Evolutionary conservation across 2,888 invertebrate genomes (phyloP).

Genomic region (Yponomeuta evonymella): DNA sequence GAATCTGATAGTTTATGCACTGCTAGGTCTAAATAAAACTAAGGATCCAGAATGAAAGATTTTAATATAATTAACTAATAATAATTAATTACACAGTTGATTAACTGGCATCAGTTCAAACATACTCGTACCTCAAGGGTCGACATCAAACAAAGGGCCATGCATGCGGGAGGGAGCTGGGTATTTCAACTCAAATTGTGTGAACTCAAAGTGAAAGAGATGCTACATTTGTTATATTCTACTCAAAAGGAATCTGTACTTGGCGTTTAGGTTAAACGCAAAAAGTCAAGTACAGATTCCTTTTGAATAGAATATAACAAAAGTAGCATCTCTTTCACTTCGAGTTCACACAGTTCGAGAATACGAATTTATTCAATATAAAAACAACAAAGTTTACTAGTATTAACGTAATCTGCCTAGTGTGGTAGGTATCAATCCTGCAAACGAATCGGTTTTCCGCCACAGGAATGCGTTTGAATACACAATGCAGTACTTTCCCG

Average conservation of each 20-base stretch:
- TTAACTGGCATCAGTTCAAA: neutral
- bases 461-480: neutral
- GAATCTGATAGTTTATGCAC: neutral
- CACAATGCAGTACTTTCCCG: neutral
- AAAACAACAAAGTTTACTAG: neutral
- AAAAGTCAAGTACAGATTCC: no score
- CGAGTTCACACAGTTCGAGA: neutral
- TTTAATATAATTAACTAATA: neutral
- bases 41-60: neutral
- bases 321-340: neutral
- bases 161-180: neutral
- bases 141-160: neutral
- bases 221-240: neutral
- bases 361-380: no score
- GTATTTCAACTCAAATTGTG: neutral
- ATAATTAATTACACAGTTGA: neutral
- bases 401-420: neutral
- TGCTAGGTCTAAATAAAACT: neutral
- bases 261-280: no score
- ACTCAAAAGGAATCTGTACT: no score
- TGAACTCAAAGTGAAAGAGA: neutral
- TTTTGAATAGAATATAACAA: no score
- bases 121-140: neutral
- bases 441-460: neutral
- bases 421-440: neutral